Conservation (phyloP, 2,888 invertebrate genomes). For the Synergus umbraculus region DNA sequence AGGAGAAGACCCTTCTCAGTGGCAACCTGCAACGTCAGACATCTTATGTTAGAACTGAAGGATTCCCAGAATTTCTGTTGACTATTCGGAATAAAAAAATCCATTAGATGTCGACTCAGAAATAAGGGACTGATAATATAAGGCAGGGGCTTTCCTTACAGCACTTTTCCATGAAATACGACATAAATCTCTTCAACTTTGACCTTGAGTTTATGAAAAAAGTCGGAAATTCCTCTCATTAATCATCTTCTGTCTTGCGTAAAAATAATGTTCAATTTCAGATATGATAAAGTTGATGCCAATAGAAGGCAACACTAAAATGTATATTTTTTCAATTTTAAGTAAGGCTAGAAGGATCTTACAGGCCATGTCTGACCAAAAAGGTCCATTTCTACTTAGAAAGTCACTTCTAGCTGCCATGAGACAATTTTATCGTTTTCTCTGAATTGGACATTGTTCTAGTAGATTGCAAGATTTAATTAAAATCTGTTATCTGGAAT, state of each 20-base stretch:
- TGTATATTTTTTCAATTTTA: neutral
- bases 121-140: neutral
- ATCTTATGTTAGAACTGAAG: neutral
- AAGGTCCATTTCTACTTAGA: neutral
- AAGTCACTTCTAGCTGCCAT: neutral
- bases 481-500: neutral
- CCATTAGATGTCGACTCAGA: neutral
- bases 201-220: too few species aligned
- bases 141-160: too few species aligned
- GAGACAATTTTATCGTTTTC: neutral
- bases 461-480: neutral
- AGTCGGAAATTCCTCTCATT: too few species aligned
- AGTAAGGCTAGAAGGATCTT: neutral
- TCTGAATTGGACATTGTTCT: neutral
- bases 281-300: too few species aligned
- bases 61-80: neutral
- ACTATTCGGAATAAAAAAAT: neutral
- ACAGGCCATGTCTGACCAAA: neutral
- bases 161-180: too few species aligned
- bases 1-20: slow-evolving; percentile 80
- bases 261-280: too few species aligned
- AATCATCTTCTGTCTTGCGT: too few species aligned
- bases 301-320: too few species aligned
- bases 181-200: too few species aligned
- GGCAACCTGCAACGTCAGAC: slow-evolving; percentile 81